Evolutionary conservation across 2,888 invertebrate species (phyloP), one percentile per base, ranked within the genome.

Genomic region (Seira musarum): DNA sequence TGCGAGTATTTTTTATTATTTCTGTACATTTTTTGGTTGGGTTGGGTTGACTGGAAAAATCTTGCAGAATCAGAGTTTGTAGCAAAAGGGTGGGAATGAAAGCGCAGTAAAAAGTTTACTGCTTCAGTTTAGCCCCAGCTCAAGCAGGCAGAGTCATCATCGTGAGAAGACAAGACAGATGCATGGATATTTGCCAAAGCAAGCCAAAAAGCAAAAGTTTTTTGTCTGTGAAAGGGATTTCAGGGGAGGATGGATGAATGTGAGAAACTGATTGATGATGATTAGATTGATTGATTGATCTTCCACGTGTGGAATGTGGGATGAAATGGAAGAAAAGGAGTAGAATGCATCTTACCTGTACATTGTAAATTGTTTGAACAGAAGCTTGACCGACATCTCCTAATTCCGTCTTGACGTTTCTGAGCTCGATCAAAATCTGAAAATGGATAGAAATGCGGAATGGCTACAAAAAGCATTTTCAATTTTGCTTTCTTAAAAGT

Each of bases 341-440:
- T 70, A 65, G 19, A 35, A 66, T 53, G 69, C n/a, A 73, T 63
- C 85, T 75, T 74, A 85, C 85, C 81, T 85, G 84, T n/a, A 85
- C 74, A 70, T 82, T 84, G 74, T 84, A 85, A 74, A 86, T 83
- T 5, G 83, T 76, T 57, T 86, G 85, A 24, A 85, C 77, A n/a
- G 85, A 85, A 21, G 73, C 85, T 82, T 86, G 86, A 21, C 85
- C 86, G 71, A 86, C 86, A 68, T 86, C 85, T 19, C 83, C 84
- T 72, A 86, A 73, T 72, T 85, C 86, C n/a, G 82, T 80, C 21
- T 85, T 84, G 57, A 85, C 80, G 40, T 80, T 75, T 74, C 82
- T 83, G 15, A 86, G 80, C 65, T 84, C 84, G 2, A 65, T 78
- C 67, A 84, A 74, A 15, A 86, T 82, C 85, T 85, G n/a, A 57